Conservation (phyloP, 2,888 invertebrate species). For the Drosophila greeni region DNA sequence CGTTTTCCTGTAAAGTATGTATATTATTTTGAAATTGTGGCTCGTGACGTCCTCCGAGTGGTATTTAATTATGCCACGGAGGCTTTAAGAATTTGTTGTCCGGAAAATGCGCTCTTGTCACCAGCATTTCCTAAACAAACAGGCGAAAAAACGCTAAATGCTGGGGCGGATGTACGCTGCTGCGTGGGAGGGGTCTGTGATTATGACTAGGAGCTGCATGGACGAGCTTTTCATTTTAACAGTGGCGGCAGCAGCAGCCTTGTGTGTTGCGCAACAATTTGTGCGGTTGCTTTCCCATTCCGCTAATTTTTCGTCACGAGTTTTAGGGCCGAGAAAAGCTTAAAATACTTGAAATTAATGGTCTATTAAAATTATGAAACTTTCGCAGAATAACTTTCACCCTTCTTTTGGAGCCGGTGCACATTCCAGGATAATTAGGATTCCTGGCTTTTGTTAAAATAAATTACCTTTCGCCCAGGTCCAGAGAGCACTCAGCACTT, state of each 20-base stretch:
- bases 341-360: slow-evolving; percentile 6
- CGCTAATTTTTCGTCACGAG: slow-evolving; percentile 10
- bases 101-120: slow-evolving; percentile 11
- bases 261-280: slow-evolving; percentile 22
- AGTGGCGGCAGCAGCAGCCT: background rate
- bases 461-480: slow-evolving; percentile 7
- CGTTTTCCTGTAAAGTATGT: background rate
- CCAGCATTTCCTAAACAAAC: slow-evolving; percentile 28
- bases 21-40: background rate
- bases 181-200: slow-evolving; percentile 7
- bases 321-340: background rate
- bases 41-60: background rate
- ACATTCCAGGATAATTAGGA: slow-evolving; percentile 5
- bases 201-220: slow-evolving; percentile 2
- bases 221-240: slow-evolving; percentile 10
- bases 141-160: slow-evolving; percentile 9
- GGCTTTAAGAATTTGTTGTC: slow-evolving; percentile 11
- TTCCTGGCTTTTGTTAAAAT: slow-evolving; percentile 4
- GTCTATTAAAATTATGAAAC: slow-evolving; percentile 11
- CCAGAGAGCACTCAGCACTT: slow-evolving; percentile 1
- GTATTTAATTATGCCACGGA: slow-evolving; percentile 9
- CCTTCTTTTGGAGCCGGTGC: background rate
- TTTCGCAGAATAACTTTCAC: background rate
- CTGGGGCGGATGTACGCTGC: slow-evolving; percentile 11
- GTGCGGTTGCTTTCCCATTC: slow-evolving; percentile 3